phyloP scores from a whole-genome alignment of 2,888 invertebrate species.

The Caenorhabditis imperialis region DNA sequence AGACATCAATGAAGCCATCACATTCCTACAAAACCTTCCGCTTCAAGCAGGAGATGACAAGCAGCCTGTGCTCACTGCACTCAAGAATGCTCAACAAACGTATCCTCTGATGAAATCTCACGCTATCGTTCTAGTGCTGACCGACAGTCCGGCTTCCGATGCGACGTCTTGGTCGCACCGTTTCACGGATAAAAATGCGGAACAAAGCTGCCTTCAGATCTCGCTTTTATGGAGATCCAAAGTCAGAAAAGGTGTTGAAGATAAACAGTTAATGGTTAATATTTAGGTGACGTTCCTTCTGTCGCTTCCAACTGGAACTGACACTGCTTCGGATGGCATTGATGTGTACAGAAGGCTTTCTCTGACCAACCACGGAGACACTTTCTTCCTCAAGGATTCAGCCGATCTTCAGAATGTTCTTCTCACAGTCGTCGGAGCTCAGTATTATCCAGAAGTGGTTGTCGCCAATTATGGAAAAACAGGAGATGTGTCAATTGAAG shows the following conservation, averaged over 20 bases:
- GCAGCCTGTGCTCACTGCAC: constrained; percentile 38
- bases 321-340: constrained; percentile 14
- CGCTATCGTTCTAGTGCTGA: constrained; percentile 33
- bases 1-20: background rate
- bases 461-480: constrained; percentile 23
- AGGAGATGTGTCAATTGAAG: background rate
- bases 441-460: constrained; percentile 36
- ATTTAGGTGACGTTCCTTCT: constrained; percentile 22
- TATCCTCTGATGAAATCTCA: constrained; percentile 46
- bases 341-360: constrained; percentile 31
- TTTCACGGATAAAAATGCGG: constrained; percentile 36
- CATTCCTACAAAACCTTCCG: constrained; percentile 9
- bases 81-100: constrained; percentile 36
- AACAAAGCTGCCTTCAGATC: constrained; percentile 40
- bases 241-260: constrained; percentile 19
- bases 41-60: constrained; percentile 32
- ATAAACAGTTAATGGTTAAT: no score
- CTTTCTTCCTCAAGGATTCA: constrained; percentile 13
- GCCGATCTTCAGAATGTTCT: constrained; percentile 11
- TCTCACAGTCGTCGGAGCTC: constrained; percentile 14
- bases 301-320: constrained; percentile 4
- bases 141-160: constrained; percentile 34
- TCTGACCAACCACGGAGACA: constrained; percentile 28
- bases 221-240: constrained; percentile 55
- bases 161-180: constrained; percentile 37